These are phyloP conservation scores for Gadus macrocephalus DNA, from an alignment of 2,113 vertebrate genomes.

Conservation along the genomic window DNA sequence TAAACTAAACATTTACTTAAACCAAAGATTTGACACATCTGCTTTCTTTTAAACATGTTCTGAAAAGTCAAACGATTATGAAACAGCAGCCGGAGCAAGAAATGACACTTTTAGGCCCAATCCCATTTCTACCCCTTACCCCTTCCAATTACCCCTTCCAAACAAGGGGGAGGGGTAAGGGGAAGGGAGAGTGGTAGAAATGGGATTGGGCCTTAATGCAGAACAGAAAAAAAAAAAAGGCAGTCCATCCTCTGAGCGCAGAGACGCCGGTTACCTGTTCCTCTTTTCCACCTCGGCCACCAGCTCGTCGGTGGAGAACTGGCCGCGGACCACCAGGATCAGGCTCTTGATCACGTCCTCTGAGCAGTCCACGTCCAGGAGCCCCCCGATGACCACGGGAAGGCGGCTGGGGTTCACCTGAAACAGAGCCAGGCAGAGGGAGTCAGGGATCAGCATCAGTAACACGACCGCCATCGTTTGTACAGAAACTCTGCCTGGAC, in stretches of 20 bases:
- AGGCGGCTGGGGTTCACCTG: slow-evolving; percentile 98
- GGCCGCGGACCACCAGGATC: slow-evolving; percentile 94
- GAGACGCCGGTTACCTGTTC: slow-evolving; percentile 77
- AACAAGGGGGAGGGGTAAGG: no score
- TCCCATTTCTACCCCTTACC: no score
- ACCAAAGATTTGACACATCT: no score
- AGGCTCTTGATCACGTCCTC: slow-evolving; percentile 98
- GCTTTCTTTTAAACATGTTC: no score
- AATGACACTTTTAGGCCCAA: no score
- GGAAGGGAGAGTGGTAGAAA: no score
- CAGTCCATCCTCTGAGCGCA: background rate
- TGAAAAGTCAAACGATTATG: no score
- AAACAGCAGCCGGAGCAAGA: no score
- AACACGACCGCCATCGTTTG: background rate
- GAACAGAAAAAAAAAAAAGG: no score
- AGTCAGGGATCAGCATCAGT: background rate
- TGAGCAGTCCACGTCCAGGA: slow-evolving; percentile 96
- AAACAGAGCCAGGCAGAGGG: background rate
- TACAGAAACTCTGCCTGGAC: background rate
- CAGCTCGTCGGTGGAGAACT: slow-evolving; percentile 97
- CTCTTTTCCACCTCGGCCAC: slow-evolving; percentile 98
- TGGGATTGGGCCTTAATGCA: no score
- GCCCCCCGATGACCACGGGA: slow-evolving; percentile 92
- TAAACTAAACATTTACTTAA: no score
- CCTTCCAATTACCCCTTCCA: no score